Conservation (phyloP, 2,888 invertebrate genomes). For the Drosophila multiciliata region DNA sequence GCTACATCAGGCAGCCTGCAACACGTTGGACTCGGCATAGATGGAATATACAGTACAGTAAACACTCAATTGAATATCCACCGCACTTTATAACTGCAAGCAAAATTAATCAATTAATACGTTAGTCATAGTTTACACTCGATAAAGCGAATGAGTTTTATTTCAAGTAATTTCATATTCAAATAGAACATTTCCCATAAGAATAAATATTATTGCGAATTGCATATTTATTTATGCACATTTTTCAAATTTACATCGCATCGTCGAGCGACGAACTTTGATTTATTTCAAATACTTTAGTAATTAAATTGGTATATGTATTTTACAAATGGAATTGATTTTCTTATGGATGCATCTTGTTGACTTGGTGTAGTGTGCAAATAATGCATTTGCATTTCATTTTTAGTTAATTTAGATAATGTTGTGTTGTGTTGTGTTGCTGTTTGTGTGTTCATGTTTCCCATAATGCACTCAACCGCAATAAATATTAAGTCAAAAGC, state of each 20-base stretch:
- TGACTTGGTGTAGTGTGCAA: conserved; percentile 3
- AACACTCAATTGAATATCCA: background rate
- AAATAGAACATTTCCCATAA: background rate
- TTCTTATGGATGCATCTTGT: background rate
- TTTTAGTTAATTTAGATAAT: background rate
- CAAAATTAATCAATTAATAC: background rate
- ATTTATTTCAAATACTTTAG: background rate
- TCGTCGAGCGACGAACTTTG: background rate
- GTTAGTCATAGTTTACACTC: background rate
- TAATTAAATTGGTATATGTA: background rate
- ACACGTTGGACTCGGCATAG: conserved; percentile 1
- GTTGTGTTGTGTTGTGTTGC: conserved; percentile 2
- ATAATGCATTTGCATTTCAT: background rate
- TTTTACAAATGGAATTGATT: background rate
- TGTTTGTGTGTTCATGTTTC: conserved; percentile 15
- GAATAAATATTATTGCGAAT: background rate
- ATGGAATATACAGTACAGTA: conserved; percentile 8
- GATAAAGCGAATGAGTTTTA: background rate
- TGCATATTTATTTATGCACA: background rate
- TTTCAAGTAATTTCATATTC: background rate
- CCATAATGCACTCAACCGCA: conserved; percentile 55
- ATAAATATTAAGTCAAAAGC: conserved; percentile 53
- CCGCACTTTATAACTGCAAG: background rate
- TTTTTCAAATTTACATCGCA: background rate
- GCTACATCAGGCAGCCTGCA: conserved; percentile 25